These are phyloP conservation scores for Polia nebulosa DNA, from an alignment of 2,888 invertebrate species.

Conservation along the genomic window DNA sequence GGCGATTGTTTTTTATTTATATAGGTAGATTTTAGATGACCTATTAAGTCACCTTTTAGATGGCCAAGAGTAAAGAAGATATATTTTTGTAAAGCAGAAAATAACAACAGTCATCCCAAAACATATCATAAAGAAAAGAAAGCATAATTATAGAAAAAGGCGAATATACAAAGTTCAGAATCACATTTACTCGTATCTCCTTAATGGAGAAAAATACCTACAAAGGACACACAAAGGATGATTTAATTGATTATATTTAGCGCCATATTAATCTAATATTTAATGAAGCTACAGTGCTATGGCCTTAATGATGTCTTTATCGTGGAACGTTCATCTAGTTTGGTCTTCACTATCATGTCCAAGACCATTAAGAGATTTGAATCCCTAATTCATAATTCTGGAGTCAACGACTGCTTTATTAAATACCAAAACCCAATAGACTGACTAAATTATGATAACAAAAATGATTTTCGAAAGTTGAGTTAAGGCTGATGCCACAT, in stretches of 20 bases:
- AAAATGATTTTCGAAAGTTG: slow-evolving; percentile 3
- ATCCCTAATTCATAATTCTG: background rate
- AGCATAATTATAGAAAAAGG: background rate
- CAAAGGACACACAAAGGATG: background rate
- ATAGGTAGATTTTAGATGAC: too few species aligned
- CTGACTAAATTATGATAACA: background rate
- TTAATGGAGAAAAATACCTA: too few species aligned
- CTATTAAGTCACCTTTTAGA: too few species aligned
- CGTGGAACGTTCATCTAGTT: background rate
- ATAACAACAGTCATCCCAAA: background rate
- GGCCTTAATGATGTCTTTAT: background rate
- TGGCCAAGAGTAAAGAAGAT: too few species aligned
- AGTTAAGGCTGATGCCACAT: background rate
- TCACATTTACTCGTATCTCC: too few species aligned
- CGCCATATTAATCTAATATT: background rate
- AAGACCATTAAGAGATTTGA: background rate
- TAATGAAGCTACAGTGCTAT: background rate
- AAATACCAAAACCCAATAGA: background rate
- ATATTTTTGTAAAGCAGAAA: too few species aligned
- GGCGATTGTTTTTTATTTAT: too few species aligned
- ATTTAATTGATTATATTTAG: background rate
- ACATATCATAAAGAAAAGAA: background rate
- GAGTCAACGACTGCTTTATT: background rate
- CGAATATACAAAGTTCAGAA: background rate
- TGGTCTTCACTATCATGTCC: background rate